Conservation (phyloP, 2,797 vertebrate genomes). For the Emydoidea blandingii region DNA sequence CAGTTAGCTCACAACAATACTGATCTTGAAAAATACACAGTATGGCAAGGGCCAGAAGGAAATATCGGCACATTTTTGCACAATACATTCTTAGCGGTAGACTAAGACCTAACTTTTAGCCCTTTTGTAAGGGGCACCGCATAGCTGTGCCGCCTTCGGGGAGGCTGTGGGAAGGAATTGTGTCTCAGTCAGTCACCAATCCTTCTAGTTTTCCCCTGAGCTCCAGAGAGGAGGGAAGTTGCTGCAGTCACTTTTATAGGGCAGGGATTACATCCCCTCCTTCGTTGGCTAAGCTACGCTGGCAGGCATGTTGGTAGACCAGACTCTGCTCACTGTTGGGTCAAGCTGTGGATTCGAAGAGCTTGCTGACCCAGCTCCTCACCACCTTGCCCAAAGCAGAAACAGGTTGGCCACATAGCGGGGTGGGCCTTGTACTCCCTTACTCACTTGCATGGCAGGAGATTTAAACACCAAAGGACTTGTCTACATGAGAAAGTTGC, state of each 20-base stretch:
- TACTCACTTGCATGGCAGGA: slow-evolving; percentile 8
- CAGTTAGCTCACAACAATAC: background rate
- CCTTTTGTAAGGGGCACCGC: background rate
- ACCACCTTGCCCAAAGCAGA: background rate
- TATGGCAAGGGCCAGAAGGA: background rate
- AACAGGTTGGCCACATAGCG: background rate
- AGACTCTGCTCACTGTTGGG: background rate
- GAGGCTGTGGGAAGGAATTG: background rate
- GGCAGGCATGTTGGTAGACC: background rate
- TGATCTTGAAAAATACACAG: background rate
- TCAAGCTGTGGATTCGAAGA: background rate
- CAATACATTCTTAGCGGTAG: background rate
- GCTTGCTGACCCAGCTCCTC: background rate
- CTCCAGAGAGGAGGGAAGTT: background rate
- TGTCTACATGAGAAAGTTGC: slow-evolving; percentile 35
- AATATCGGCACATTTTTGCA: background rate
- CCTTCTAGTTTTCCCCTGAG: background rate
- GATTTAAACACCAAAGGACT: background rate
- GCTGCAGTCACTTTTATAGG: background rate
- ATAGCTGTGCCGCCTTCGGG: no score
- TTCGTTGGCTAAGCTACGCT: fast-evolving
- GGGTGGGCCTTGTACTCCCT: background rate
- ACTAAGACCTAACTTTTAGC: background rate
- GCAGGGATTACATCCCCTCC: background rate
- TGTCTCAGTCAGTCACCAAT: background rate